These are phyloP conservation scores for Exocentrus adspersus DNA, from an alignment of 2,888 invertebrate genomes.

Conservation along the genomic window DNA sequence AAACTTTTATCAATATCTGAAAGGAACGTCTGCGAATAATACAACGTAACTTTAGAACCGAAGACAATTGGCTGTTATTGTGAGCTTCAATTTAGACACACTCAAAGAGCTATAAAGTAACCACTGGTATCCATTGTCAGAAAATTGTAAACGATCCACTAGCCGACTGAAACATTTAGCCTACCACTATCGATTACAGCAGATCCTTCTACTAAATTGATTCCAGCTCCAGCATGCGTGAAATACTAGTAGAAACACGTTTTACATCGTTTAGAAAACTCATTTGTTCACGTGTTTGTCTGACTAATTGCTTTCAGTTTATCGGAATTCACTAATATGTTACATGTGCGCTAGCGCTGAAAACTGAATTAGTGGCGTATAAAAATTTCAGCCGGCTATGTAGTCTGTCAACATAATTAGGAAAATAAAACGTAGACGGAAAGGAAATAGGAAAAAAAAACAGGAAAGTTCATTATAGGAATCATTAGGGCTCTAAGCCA, in stretches of 20 bases:
- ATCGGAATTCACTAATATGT: constrained; percentile 47
- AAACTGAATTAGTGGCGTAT: constrained; percentile 19
- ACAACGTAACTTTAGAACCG: too few relatives aligned
- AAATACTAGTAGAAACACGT: constrained; percentile 49
- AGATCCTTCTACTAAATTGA: constrained; percentile 44
- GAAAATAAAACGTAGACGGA: neutral
- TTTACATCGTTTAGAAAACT: constrained; percentile 54
- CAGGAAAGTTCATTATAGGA: neutral
- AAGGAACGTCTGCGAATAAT: too few relatives aligned
- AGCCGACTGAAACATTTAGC: constrained; percentile 23
- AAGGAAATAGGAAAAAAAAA: neutral
- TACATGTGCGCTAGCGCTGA: constrained; percentile 38
- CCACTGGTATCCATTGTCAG: neutral
- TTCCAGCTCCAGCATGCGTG: constrained; percentile 44
- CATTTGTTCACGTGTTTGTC: constrained; percentile 55
- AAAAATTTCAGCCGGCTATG: constrained; percentile 7
- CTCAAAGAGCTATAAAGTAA: neutral
- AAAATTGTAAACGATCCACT: constrained; percentile 19
- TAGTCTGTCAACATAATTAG: constrained; percentile 21
- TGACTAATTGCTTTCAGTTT: constrained; percentile 53
- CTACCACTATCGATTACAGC: constrained; percentile 32
- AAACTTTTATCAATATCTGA: too few relatives aligned
- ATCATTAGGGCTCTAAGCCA: neutral
- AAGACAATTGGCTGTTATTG: too few relatives aligned
- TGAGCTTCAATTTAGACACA: too few relatives aligned